Conservation (phyloP, 2,113 vertebrate genomes). For the Rhizomys pruinosus region DNA sequence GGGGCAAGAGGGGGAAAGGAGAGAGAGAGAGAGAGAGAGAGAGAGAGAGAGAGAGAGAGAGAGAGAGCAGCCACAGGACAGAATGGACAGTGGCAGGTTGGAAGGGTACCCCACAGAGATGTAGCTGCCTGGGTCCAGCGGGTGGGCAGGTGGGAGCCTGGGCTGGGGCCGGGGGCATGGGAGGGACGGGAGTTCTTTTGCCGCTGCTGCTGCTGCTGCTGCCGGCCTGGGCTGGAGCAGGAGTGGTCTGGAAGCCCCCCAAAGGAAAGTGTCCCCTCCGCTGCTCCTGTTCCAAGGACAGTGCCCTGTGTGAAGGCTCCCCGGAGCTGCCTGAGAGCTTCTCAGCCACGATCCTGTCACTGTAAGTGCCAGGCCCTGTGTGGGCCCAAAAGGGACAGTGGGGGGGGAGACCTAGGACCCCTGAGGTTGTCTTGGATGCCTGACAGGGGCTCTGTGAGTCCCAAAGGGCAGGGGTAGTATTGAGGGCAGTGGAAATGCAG, state of each 20-base stretch:
- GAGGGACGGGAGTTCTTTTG: constrained; percentile 46
- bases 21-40: neutral
- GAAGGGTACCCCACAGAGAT: neutral
- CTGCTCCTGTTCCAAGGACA: constrained; percentile 85
- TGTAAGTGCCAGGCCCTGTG: constrained; percentile 79
- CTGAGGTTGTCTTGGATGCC: neutral
- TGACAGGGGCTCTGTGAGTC: neutral
- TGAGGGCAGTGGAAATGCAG: neutral
- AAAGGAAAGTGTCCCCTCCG: constrained; percentile 80
- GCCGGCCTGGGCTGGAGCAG: constrained; percentile 1
- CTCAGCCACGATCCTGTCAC: constrained; percentile 80
- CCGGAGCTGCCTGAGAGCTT: constrained; percentile 79
- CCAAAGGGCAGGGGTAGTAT: neutral
- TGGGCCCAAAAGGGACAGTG: neutral
- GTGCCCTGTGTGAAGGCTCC: constrained; percentile 82
- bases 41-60: neutral
- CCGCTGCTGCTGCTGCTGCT: constrained; percentile 52
- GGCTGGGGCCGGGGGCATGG: constrained; percentile 40
- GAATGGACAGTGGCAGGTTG: neutral
- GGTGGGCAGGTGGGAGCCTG: constrained; percentile 9
- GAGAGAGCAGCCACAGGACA: neutral
- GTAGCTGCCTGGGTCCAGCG: neutral
- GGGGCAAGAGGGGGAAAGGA: neutral
- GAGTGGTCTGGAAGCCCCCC: constrained; percentile 66
- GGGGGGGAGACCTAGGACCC: neutral